Evolutionary conservation across 2,888 invertebrate species (phyloP).

Genomic region (Eupeodes luniger): DNA sequence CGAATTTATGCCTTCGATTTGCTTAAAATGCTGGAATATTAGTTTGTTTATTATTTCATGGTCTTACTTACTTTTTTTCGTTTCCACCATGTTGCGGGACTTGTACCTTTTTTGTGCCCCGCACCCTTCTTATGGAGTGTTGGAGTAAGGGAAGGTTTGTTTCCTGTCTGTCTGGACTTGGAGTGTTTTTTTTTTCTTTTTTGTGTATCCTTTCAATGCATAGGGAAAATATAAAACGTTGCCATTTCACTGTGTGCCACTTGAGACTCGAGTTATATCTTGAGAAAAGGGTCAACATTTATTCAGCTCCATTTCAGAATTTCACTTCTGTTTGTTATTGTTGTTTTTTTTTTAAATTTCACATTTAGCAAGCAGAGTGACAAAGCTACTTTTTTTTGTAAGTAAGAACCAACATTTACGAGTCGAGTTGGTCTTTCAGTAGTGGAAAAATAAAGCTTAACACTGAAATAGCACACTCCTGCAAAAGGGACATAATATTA

Average conservation of each 20-base stretch:
- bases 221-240: not conserved
- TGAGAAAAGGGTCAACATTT: conserved; percentile 59
- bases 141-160: not conserved
- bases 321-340: conserved; percentile 3
- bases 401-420: too few relatives aligned
- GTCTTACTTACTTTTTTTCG: not conserved
- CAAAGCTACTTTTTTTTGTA: not conserved
- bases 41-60: conserved; percentile 66
- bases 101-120: not conserved
- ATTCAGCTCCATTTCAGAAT: conserved; percentile 42
- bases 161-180: conserved; percentile 23
- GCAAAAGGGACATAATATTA: too few relatives aligned
- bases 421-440: too few relatives aligned
- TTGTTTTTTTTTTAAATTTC: not conserved
- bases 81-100: not conserved
- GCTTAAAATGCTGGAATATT: conserved; percentile 70
- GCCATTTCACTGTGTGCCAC: conserved; percentile 24
- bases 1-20: conserved; percentile 79
- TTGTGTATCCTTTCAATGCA: not conserved
- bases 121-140: not conserved
- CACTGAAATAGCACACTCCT: too few relatives aligned
- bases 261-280: conserved; percentile 44
- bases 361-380: not conserved
- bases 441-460: too few relatives aligned
- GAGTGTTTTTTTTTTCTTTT: not conserved